These are phyloP conservation scores for Synergus itoensis DNA, from an alignment of 2,888 invertebrate species.

Conservation along the genomic window DNA sequence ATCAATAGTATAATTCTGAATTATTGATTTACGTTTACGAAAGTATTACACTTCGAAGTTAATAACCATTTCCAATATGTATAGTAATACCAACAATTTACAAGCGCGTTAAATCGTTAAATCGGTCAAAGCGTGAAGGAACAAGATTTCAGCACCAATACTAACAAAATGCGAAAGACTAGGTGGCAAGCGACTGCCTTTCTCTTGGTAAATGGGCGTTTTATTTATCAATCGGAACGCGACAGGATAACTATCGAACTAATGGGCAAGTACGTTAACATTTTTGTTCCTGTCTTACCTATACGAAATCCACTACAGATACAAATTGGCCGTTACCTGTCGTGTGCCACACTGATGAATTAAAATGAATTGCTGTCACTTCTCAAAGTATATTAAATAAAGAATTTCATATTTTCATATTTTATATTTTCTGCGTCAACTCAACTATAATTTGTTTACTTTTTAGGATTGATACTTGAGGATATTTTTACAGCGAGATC, in stretches of 20 bases:
- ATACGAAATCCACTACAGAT: slow-evolving; percentile 42
- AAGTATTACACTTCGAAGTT: too few species aligned
- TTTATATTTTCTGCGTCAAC: too few species aligned
- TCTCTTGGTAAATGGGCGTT: slow-evolving; percentile 58
- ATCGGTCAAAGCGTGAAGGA: not conserved
- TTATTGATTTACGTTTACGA: too few species aligned
- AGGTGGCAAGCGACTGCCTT: slow-evolving; percentile 45
- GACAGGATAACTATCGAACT: slow-evolving; percentile 56
- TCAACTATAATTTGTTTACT: not conserved
- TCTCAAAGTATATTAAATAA: not conserved
- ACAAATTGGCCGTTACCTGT: slow-evolving; percentile 25
- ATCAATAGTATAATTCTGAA: too few species aligned
- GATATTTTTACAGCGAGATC: slow-evolving; percentile 6
- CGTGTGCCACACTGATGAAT: slow-evolving; percentile 1
- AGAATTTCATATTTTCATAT: not conserved
- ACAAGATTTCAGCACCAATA: not conserved
- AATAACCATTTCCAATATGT: too few species aligned
- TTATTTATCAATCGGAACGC: slow-evolving; percentile 54
- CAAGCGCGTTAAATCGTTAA: not conserved
- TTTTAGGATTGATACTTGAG: slow-evolving; percentile 13
- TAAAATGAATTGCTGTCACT: not conserved
- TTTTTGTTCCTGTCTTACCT: slow-evolving; percentile 53
- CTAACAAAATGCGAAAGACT: slow-evolving; percentile 16
- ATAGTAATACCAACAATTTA: not conserved
- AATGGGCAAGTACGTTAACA: slow-evolving; percentile 54